Conservation (phyloP, 2,888 invertebrate genomes). For the Andrena dorsata region DNA sequence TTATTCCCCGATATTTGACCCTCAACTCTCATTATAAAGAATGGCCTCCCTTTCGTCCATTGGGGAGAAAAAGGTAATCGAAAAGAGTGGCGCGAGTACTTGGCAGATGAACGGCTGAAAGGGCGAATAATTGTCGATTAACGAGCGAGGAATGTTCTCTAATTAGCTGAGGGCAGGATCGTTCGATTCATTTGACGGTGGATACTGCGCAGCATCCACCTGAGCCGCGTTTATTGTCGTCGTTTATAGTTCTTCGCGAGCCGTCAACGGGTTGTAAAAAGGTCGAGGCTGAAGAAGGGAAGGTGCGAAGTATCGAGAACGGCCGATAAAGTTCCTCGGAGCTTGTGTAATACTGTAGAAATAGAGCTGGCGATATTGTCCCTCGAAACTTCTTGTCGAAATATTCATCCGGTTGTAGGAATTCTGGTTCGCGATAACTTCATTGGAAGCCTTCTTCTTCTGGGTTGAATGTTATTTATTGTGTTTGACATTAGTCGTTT, state of each 20-base stretch:
- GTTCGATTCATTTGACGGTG: conserved; percentile 12
- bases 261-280: conserved; percentile 11
- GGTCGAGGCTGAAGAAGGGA: neutral
- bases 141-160: conserved; percentile 14
- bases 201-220: conserved; percentile 1
- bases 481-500: no score
- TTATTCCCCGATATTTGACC: neutral
- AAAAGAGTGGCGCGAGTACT: neutral
- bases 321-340: conserved; percentile 3
- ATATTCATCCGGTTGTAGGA: neutral
- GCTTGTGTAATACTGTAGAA: neutral
- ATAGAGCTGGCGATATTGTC: neutral
- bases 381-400: neutral
- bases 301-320: neutral
- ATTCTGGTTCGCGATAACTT: neutral
- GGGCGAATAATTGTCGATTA: conserved; percentile 16
- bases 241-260: conserved; percentile 6
- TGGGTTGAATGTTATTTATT: no score
- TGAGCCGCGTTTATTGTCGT: conserved; percentile 6
- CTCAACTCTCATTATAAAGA: neutral
- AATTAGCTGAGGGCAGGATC: conserved; percentile 5
- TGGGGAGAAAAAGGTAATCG: neutral
- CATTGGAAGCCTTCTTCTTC: neutral
- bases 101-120: conserved; percentile 1
- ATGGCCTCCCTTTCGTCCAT: neutral